A percentile compares a stretch with the other conserved stretches of the same genome.
phyloP scores from a whole-genome alignment of 2,113 vertebrate genomes.

The Scartelaos histophorus region DNA sequence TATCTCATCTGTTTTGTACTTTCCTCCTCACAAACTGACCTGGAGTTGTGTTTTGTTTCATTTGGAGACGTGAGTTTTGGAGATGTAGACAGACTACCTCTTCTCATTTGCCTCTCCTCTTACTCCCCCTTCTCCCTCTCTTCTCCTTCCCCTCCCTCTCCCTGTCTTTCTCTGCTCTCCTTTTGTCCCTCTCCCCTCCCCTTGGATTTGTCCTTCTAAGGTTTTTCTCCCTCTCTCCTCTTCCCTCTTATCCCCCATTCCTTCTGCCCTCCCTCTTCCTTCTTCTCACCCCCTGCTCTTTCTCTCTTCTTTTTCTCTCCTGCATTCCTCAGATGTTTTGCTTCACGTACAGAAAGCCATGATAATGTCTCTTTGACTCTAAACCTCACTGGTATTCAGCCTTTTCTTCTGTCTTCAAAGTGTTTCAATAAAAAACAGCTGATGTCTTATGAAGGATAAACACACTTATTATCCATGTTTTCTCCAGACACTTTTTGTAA shows the following conservation, averaged over 20 bases:
- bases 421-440: background rate
- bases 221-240: background rate
- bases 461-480: no score
- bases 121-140: background rate
- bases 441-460: background rate
- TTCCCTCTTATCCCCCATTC: background rate
- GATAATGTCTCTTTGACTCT: background rate
- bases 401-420: background rate
- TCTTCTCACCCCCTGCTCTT: background rate
- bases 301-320: no score
- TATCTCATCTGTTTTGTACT: no score
- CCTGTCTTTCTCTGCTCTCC: background rate
- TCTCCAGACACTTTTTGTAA: no score
- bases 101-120: background rate
- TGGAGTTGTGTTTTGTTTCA: background rate
- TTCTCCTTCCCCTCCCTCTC: background rate
- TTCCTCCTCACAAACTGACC: background rate
- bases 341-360: constrained; percentile 2
- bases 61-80: no score
- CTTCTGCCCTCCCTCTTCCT: background rate
- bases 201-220: background rate
- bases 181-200: no score
- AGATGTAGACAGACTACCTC: background rate
- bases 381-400: background rate
- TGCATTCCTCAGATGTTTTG: background rate